phyloP scores from a whole-genome alignment of 1,140 invertebrate genomes.

The Drepana arcuata region DNA sequence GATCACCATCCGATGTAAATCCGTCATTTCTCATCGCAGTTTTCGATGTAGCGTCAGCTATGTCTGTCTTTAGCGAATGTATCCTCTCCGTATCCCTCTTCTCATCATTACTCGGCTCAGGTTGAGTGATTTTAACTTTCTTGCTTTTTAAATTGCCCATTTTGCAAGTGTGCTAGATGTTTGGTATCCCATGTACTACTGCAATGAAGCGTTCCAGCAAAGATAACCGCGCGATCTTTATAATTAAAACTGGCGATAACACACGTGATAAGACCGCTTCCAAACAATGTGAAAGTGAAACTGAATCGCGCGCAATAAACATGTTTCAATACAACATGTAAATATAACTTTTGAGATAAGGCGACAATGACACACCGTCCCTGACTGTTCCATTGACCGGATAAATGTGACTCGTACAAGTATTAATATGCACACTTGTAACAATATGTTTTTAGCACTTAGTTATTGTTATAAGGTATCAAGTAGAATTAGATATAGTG shows the following conservation, averaged over 20 bases:
- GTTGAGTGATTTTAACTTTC: conserved; percentile 53
- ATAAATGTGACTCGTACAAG: too few species aligned
- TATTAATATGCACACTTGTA: too few species aligned
- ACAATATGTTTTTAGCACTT: too few species aligned
- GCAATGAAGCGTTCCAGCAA: conserved; percentile 15
- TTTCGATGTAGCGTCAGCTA: conserved; percentile 18
- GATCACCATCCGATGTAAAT: conserved; percentile 9
- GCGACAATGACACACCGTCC: conserved; percentile 51
- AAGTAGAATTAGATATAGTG: too few species aligned
- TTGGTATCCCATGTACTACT: too few species aligned
- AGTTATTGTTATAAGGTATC: too few species aligned
- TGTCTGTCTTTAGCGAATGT: conserved; percentile 45
- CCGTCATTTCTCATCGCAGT: conserved; percentile 15
- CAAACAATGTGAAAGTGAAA: conserved; percentile 38
- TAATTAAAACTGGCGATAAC: conserved; percentile 16
- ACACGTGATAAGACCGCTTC: conserved; percentile 31
- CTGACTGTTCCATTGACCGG: conserved; percentile 35
- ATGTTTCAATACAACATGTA: too few species aligned
- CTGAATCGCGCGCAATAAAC: too few species aligned
- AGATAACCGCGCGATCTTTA: conserved; percentile 32
- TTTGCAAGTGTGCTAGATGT: conserved; percentile 26
- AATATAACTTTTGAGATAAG: conserved; percentile 39
- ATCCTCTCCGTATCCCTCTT: conserved; percentile 32
- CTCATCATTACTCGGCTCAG: conserved; percentile 18
- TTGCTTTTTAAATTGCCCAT: conserved; percentile 59